Base-by-base conservation (phyloP, 2,888 invertebrate species). In the Volucella inflata region DNA sequence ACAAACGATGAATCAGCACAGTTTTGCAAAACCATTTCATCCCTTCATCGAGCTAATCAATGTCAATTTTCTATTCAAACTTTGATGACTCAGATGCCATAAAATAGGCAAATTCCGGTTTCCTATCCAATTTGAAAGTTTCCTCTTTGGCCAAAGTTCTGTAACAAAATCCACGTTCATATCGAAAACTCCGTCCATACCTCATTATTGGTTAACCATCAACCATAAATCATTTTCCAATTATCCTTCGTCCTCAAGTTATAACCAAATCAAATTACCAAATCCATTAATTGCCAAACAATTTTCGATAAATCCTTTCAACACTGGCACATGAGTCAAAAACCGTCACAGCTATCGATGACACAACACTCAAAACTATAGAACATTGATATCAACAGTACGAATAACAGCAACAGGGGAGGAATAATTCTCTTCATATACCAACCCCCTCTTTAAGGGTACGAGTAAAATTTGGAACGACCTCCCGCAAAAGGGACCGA, bases 271-370 rank as follows among this genome's bases (percentile, higher is more conserved):
- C 44, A 55, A 72, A 72, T 72, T 62, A 72, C 50, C 44, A 51
- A 72, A 72, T 44, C 72, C 72, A 72, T 72, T 72, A 72, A 72
- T 72, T 62, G 60, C 51, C 60, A 72, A 72, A 62, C 60, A 62
- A 72, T 72, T 72, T 72, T 62, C 62, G 53, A 36, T 72, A 40
- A 71, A 71, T 50, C 70, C 46, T 40, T 40, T 21, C 50, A 14
- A 21, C 50, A 44, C 53, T 9, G 21, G 14, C 67, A 30, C 21
- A 53, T 30, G 30, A 36, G 46, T 9, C 30, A 30, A 4, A 30
- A 2, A 21, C 48, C 8, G 53, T 65, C 53, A 21, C 9, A 11
- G 48, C 59, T 71, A 59, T 72, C 72, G 72, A 72, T 62, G 72
- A 51, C 42, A 51, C 8, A 48, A 17, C 36, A 59, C 59, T 6